Evolutionary conservation across 2,888 invertebrate genomes (phyloP).

Genomic region (Euproctis similis): DNA sequence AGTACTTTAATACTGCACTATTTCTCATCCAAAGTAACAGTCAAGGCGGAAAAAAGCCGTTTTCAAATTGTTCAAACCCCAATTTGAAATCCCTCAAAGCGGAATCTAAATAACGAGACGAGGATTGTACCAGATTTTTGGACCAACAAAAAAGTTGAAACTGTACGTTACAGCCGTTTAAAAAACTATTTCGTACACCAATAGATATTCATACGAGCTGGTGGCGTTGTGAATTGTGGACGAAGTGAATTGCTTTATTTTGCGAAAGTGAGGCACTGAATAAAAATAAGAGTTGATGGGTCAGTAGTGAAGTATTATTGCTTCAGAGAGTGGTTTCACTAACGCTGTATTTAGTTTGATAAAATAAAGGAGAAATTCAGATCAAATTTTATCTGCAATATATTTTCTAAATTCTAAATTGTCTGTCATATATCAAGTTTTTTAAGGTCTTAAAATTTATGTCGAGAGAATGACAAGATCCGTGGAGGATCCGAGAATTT

Average conservation of each 20-base stretch:
- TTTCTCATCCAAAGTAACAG: too few species aligned
- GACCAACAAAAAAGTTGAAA: conserved; percentile 9
- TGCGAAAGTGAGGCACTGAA: conserved; percentile 44
- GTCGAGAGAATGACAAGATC: too few species aligned
- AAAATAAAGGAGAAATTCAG: too few species aligned
- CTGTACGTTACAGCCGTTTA: conserved; percentile 7
- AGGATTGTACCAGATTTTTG: conserved; percentile 11
- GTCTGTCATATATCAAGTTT: too few species aligned
- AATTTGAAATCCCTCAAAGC: conserved; percentile 8
- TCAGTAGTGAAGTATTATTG: conserved; percentile 21
- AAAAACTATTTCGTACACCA: conserved; percentile 16
- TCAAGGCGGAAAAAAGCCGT: background rate
- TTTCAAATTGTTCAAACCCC: background rate
- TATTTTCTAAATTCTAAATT: too few species aligned
- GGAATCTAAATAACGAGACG: conserved; percentile 6
- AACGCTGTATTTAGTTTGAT: too few species aligned
- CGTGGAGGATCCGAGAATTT: too few species aligned
- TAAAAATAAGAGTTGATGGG: conserved; percentile 47
- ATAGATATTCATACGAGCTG: conserved; percentile 26
- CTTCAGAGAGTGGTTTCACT: too few species aligned
- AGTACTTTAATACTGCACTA: too few species aligned
- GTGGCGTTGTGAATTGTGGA: conserved; percentile 16
- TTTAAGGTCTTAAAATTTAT: too few species aligned
- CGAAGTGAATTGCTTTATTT: conserved; percentile 47
- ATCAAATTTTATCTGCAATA: too few species aligned